These are phyloP conservation scores for Varecia variegata DNA, from an alignment of 2,797 vertebrate species.

Conservation along the genomic window DNA sequence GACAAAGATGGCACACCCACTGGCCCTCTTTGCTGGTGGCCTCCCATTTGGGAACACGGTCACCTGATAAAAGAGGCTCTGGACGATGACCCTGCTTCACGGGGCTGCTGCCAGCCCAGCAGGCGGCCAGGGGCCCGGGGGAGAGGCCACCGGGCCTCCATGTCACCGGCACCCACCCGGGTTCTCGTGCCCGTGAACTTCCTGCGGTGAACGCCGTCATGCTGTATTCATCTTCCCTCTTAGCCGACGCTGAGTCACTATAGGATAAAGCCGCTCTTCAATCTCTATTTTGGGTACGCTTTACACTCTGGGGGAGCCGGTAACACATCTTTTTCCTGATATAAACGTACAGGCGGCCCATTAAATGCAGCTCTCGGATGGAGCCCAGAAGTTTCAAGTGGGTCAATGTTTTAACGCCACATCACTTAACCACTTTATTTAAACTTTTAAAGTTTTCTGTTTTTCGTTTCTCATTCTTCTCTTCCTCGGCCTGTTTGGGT, in stretches of 20 bases:
- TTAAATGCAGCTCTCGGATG: background rate
- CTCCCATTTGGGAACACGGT: background rate
- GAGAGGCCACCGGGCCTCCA: background rate
- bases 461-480: background rate
- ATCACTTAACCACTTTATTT: background rate
- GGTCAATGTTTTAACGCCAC: background rate
- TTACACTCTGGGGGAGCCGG: conserved; percentile 29
- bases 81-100: rapidly evolving
- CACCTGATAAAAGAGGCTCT: background rate
- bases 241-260: background rate
- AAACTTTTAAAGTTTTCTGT: background rate
- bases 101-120: background rate
- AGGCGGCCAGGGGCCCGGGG: rapidly evolving
- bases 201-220: background rate
- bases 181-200: background rate
- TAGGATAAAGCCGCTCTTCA: background rate
- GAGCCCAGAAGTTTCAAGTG: background rate
- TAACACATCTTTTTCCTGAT: conserved; percentile 1
- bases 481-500: background rate
- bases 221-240: background rate
- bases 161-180: rapidly evolving
- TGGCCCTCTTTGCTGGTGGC: background rate
- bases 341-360: background rate
- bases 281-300: conserved; percentile 44
- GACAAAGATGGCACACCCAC: background rate